Evolutionary conservation across 2,113 vertebrate species (phyloP), one percentile per base, ranked within the genome.

Genomic region (Brachyhypopomus occidentalis): DNA sequence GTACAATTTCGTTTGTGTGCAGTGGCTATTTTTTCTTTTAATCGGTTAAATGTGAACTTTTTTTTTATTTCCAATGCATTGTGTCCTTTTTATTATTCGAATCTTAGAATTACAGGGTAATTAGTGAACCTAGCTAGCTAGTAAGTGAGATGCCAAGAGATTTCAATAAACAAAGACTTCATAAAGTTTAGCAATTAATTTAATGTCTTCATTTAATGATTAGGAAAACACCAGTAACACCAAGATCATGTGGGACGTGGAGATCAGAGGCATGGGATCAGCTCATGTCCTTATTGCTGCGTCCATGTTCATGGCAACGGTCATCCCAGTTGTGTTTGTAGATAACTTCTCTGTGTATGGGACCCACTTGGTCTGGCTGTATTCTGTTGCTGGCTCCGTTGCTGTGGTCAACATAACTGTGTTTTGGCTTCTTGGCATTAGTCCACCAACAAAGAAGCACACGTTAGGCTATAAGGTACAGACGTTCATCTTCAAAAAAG

Each of bases 291-390:
- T 96, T 19, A 87, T 95, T 41, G 92, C 92, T 0, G 74, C 91
- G 17, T 85, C 94, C 12, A 19, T 98, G 25, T 77, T 94, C 16
- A 87, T 96, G 86, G 93, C 95, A 0, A 92, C 94, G 0, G 84
- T 94, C 0, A 17, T 94, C 6, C 97, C 96, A 0, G 79, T 92
- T 0, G 66, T 94, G 34, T 41, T 95, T 27, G 82, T 96, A 72
- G 92, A 93, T 1, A 93, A 94, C 0, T 98, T 98, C 90, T 95
- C 96, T 0, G 84, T 98, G 23, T 89, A 96, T 86, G 92, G 94
- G 17, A 93, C 95, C 0, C 98, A 98, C 89, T 89, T 97, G 77
- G 55, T 89, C 0, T 99, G 98, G 98, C 77, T 98, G 34, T 95
- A 94, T 80, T 78, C 92, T 25, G 96, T 95, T 84, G 95, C 95